Conservation (phyloP, 2,797 vertebrate species). For the Artibeus lituratus region DNA sequence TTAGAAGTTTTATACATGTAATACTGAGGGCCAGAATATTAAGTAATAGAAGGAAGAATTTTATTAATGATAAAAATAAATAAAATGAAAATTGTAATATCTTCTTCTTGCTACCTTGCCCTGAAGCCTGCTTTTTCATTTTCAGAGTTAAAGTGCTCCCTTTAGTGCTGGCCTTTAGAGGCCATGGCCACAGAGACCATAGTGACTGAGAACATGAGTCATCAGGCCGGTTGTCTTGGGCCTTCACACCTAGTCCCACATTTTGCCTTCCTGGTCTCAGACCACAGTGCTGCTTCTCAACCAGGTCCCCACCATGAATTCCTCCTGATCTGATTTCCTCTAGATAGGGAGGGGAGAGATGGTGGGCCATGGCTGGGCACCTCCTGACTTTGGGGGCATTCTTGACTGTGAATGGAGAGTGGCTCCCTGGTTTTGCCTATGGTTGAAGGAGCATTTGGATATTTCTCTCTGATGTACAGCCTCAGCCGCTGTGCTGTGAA, state of each 20-base stretch:
- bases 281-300: background rate
- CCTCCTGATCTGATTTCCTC: background rate
- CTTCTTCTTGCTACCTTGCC: background rate
- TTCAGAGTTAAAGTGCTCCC: background rate
- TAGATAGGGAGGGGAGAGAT: no score
- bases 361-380: accelerated
- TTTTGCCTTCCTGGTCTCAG: background rate
- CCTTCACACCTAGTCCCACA: no score
- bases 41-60: background rate
- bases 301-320: background rate
- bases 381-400: accelerated
- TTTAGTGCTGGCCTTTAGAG: background rate
- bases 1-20: background rate
- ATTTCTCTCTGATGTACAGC: background rate
- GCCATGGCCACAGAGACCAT: background rate
- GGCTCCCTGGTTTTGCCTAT: background rate
- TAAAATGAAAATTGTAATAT: background rate
- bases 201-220: background rate
- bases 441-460: no score
- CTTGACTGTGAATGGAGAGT: accelerated
- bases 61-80: conserved; percentile 23
- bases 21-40: background rate
- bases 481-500: background rate
- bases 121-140: background rate
- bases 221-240: accelerated